A percentile compares a stretch with the other conserved stretches of the same genome.
These are phyloP conservation scores for Reticulitermes speratus DNA, from an alignment of 1,140 invertebrate species.

Conservation along the genomic window DNA sequence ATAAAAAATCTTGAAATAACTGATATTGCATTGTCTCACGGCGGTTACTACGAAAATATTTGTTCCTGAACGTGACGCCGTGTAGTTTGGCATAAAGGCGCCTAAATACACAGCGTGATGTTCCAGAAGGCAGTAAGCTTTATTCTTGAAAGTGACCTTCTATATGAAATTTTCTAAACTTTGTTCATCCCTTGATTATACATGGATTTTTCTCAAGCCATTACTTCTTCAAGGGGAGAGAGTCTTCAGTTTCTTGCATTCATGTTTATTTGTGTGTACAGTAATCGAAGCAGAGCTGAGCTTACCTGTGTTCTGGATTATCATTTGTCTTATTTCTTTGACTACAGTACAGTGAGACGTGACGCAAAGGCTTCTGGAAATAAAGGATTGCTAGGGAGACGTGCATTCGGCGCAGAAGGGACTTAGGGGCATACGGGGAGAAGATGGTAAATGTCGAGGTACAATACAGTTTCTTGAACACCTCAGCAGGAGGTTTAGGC, in stretches of 20 bases:
- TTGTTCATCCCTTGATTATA: neutral
- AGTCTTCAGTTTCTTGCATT: neutral
- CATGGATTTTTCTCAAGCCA: too few species aligned
- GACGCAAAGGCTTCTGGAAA: neutral
- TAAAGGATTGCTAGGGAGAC: neutral
- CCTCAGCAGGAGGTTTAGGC: neutral
- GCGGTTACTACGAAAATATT: too few species aligned
- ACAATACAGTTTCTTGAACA: slow-evolving; percentile 3
- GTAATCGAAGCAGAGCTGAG: neutral
- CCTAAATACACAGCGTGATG: too few species aligned
- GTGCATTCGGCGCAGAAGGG: neutral
- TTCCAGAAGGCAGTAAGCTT: too few species aligned
- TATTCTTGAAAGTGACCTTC: too few species aligned
- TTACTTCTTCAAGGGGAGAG: neutral
- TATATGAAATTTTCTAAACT: neutral
- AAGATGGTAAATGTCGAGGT: neutral
- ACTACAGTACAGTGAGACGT: neutral
- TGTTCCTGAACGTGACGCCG: too few species aligned
- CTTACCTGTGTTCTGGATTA: neutral
- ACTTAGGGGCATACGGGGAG: too few species aligned
- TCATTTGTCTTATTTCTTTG: slow-evolving; percentile 13
- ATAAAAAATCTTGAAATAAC: too few species aligned
- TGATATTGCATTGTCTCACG: too few species aligned
- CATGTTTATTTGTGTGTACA: slow-evolving; percentile 6
- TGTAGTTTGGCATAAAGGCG: too few species aligned